phyloP scores from a whole-genome alignment of 2,113 vertebrate species.

The Corapipo altera region DNA sequence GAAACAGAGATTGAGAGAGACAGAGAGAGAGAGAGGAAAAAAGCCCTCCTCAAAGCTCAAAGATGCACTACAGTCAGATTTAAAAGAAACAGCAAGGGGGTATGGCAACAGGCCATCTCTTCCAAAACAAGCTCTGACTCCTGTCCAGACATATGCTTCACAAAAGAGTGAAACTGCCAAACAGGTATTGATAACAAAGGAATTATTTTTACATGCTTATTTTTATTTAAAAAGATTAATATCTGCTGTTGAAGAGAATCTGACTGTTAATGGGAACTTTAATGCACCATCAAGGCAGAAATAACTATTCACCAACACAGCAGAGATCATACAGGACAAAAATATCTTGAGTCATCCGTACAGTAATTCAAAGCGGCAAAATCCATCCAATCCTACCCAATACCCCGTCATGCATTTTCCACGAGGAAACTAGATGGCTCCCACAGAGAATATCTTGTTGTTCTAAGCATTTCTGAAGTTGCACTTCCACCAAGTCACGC shows the following conservation, averaged over 20 bases:
- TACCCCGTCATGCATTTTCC: constrained; percentile 43
- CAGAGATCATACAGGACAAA: constrained; percentile 19
- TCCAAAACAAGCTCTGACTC: constrained; percentile 14
- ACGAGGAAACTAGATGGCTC: constrained; percentile 8
- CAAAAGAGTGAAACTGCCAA: constrained; percentile 1
- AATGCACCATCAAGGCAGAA: not conserved
- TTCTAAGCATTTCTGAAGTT: constrained; percentile 30
- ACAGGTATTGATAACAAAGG: constrained; percentile 1
- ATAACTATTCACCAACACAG: not conserved
- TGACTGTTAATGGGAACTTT: not conserved
- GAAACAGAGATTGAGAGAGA: not conserved
- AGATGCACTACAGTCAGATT: not conserved
- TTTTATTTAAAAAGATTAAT: not conserved
- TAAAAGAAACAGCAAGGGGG: constrained; percentile 45
- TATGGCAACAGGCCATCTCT: constrained; percentile 35
- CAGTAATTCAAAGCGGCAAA: constrained; percentile 64
- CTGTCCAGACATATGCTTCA: constrained; percentile 19
- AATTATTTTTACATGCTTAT: not conserved
- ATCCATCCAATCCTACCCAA: constrained; percentile 32
- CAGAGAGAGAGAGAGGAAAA: not conserved
- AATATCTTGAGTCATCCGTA: constrained; percentile 52
- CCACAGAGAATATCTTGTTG: constrained; percentile 47
- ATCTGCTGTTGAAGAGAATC: not conserved
- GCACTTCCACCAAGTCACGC: not conserved
- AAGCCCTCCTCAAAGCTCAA: not conserved